These are phyloP conservation scores for Oophaga pumilio DNA, from an alignment of 2,113 vertebrate species.

Conservation along the genomic window DNA sequence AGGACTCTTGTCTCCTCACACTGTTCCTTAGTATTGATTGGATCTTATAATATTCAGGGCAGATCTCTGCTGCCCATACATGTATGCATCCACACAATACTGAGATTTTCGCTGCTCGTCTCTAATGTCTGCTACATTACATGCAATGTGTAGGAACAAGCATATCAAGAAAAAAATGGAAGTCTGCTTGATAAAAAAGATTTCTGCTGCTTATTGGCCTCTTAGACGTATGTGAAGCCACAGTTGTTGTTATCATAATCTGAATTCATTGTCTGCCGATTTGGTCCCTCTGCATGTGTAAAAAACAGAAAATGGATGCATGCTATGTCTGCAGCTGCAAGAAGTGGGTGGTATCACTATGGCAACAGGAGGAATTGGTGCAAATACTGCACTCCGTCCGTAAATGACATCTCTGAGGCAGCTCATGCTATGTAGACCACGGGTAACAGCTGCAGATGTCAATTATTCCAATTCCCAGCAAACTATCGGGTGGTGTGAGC, in stretches of 20 bases:
- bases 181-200: slow-evolving; percentile 66
- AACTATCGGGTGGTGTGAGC: not conserved
- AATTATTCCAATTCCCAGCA: not conserved
- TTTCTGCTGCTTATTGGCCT: slow-evolving; percentile 72
- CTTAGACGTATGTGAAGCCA: slow-evolving; percentile 68
- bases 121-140: slow-evolving; percentile 60
- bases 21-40: too few species aligned
- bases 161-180: slow-evolving; percentile 64
- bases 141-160: slow-evolving; percentile 49
- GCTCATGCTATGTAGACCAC: not conserved
- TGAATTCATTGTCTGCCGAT: slow-evolving; percentile 71
- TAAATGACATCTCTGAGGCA: not conserved
- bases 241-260: slow-evolving; percentile 70
- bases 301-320: slow-evolving; percentile 74
- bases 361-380: slow-evolving; percentile 70
- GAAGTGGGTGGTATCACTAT: slow-evolving; percentile 76
- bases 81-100: not conserved
- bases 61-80: too few species aligned
- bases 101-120: not conserved
- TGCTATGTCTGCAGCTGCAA: slow-evolving; percentile 70
- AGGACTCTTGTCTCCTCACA: not conserved
- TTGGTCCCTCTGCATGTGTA: slow-evolving; percentile 72
- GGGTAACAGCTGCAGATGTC: not conserved
- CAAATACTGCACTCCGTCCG: not conserved
- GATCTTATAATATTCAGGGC: too few species aligned